Evolutionary conservation across 2,888 invertebrate species (phyloP).

Genomic region (Melinopterus prodromus): DNA sequence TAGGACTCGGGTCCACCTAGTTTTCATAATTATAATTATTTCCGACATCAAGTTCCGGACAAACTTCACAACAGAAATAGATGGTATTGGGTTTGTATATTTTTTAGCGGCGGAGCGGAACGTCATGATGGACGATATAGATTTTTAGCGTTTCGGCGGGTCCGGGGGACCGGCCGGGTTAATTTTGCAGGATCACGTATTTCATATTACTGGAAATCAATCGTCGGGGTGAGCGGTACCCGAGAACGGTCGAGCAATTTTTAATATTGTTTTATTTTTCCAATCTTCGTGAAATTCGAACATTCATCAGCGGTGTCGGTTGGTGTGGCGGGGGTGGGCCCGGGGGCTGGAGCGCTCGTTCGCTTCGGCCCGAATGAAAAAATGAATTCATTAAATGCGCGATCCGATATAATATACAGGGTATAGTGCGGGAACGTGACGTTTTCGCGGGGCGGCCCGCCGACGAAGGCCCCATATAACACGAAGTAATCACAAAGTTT

Average conservation of each 20-base stretch:
- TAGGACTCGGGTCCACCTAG: too few species aligned
- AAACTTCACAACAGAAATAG: too few species aligned
- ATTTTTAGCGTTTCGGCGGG: neutral
- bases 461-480: conserved; percentile 44
- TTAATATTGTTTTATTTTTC: conserved; percentile 38
- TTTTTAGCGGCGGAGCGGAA: neutral
- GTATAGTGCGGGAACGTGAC: conserved; percentile 46
- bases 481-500: conserved; percentile 59
- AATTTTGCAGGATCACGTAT: conserved; percentile 39
- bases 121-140: conserved; percentile 4
- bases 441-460: conserved; percentile 37
- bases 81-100: neutral
- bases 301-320: conserved; percentile 31
- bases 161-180: conserved; percentile 24
- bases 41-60: neutral
- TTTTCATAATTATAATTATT: conserved; percentile 7
- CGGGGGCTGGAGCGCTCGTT: conserved; percentile 4
- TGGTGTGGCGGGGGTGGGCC: neutral
- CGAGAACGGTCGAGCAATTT: conserved; percentile 32
- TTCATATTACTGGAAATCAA: conserved; percentile 39
- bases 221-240: conserved; percentile 30
- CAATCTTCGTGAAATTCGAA: conserved; percentile 26
- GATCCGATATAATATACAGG: conserved; percentile 47
- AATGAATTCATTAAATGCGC: conserved; percentile 48
- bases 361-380: conserved; percentile 24